Percentiles rank a stretch among this genome's conserved stretches.
Conservation (phyloP, 2,113 vertebrate genomes). For the Engraulis encrasicolus region DNA sequence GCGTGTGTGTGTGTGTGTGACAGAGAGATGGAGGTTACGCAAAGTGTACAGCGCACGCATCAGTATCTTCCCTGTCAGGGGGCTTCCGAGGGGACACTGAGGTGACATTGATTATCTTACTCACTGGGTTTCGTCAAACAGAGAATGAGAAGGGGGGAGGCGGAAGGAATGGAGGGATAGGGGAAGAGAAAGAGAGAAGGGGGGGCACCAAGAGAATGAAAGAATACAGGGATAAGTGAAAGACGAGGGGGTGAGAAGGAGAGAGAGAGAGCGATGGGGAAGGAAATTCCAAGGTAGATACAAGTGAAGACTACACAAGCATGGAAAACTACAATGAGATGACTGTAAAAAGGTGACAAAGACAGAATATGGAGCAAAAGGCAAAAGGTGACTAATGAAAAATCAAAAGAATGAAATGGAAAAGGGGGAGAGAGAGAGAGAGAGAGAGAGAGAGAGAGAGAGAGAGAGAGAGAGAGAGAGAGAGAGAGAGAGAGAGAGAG, state of each 20-base stretch:
- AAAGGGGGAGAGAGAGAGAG: too few species aligned
- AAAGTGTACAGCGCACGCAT: not conserved
- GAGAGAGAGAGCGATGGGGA: slow-evolving; percentile 68
- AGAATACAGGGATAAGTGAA: not conserved
- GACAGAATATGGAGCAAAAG: too few species aligned
- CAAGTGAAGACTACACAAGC: too few species aligned
- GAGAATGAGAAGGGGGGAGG: not conserved
- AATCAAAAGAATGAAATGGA: too few species aligned
- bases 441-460: not conserved
- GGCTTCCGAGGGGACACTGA: slow-evolving; percentile 22
- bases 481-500: not conserved
- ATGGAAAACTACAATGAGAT: too few species aligned
- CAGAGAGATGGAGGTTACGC: not conserved
- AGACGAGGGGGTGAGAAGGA: slow-evolving; percentile 18
- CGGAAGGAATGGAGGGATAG: too few species aligned
- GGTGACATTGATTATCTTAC: slow-evolving; percentile 50
- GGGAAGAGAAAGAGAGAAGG: too few species aligned
- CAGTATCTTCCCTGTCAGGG: slow-evolving; percentile 36
- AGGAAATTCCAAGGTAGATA: too few species aligned
- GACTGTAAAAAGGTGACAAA: too few species aligned
- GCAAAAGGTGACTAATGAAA: too few species aligned
- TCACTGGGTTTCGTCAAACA: slow-evolving; percentile 61
- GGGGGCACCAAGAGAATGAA: not conserved
- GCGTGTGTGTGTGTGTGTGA: not conserved
- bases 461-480: not conserved